Evolutionary conservation across 2,797 vertebrate genomes (phyloP).

Genomic region (Menidia menidia): DNA sequence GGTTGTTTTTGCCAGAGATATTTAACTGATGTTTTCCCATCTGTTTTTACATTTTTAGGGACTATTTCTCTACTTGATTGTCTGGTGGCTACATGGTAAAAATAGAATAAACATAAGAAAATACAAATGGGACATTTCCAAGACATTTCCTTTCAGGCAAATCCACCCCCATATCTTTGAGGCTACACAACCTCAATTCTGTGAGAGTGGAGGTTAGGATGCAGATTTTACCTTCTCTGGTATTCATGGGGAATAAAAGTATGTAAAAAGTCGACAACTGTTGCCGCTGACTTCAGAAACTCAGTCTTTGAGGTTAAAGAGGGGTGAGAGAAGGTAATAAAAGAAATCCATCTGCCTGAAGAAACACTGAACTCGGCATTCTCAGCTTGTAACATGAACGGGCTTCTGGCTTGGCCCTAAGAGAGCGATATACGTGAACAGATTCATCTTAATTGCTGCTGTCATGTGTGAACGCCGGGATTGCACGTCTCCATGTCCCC

Average conservation of each 20-base stretch:
- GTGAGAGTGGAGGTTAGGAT: no score
- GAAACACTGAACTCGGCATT: not conserved
- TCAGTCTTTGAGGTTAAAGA: conserved; percentile 15
- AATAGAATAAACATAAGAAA: no score
- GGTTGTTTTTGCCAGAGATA: no score
- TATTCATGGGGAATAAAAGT: not conserved
- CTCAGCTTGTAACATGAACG: not conserved
- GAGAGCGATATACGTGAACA: conserved; percentile 6
- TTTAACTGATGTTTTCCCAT: no score
- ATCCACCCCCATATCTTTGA: no score
- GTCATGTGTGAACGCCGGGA: conserved; percentile 60
- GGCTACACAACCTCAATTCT: no score
- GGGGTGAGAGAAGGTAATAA: conserved; percentile 24
- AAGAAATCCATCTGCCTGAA: conserved; percentile 3
- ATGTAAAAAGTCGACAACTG: conserved; percentile 4
- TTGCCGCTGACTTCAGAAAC: conserved; percentile 28
- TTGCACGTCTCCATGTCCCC: conserved; percentile 31
- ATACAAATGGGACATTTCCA: no score
- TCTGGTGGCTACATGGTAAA: no score
- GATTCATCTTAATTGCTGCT: conserved; percentile 61
- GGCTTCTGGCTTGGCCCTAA: not conserved
- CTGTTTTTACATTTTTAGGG: no score
- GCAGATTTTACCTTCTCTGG: no score
- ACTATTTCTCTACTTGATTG: no score
- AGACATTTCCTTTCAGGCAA: no score